Evolutionary conservation across 92 coral and sea anemone genomes (phyloP), one percentile per base, ranked within the genome.

Genomic region (Phenganax marumi): DNA sequence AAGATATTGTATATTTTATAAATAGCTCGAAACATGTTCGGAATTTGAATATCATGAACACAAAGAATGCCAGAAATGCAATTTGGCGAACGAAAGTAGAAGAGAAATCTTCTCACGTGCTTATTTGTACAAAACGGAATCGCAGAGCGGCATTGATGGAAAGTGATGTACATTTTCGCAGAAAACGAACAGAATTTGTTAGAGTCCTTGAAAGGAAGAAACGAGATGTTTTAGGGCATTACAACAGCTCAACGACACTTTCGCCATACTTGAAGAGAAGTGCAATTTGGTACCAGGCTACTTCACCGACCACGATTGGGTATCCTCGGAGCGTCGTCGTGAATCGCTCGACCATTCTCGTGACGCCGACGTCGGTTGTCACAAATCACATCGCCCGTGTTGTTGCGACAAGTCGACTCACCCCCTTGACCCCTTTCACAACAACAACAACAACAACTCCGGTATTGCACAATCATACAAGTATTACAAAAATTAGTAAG

Each of bases 291-390:
- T 4, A 17, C 25, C 72, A 6, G n/a, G 11, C 43, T 49, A 66
- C 72, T 47, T 16, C 70, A 64, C 70, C 46, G 47, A 39, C 11
- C 43, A 22, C 47, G 33, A 8, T 50, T 26, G 54, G 10, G n/a
- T 78, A 72, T 17, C 83, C 83, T 23, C 56, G 51, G 17, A 78
- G 33, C 68, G 83, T 66, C n/a, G 73, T 78, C 39, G 66, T 78
- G 50, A 52, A 78, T 51, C 19, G 73, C 60, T 78, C 83, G 60
- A 78, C 83, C 33, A 63, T 63, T 46, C 18, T 26, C 53, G 16
- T 60, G 52, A 46, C 58, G 16, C 49, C 54, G 58, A 21, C 83
- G 13, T 9, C 25, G 8, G 8, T 12, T 10, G 54, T 52, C 7
- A 66, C 65, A 46, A 13, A 47, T 1, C 68, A 57, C 52, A 19